Base-by-base conservation (phyloP, 2,113 vertebrate species). In the Callopanchax toddi region DNA sequence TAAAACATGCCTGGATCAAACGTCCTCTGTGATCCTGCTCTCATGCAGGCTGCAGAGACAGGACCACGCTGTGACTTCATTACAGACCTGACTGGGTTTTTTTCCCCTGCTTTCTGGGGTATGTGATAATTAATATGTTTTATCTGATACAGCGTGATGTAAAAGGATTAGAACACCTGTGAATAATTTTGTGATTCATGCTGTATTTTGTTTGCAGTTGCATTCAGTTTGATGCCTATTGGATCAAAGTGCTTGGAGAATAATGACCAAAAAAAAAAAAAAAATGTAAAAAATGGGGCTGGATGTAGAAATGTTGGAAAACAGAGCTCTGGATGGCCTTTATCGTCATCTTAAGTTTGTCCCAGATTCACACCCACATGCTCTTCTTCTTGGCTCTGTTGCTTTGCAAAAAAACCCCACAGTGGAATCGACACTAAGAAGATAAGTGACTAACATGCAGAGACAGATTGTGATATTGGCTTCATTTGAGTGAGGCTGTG, bases 41-140 rank as follows among this genome's bases (percentile, higher is more conserved):
- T 77, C 55, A 61, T 22, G 55, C 62, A 48, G 13, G 54, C 65
- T 49, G 51, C 52, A 55, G 73, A 50, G 60, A 76, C 56, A 53
- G 21, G 67, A 60, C 57, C 76, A 67, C 5, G 71, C 82, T 86
- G 78, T 59, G 81, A 75, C 82, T 84, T 71, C 62, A 81, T 76
- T 70, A 75, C 74, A 70, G 23, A 72, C 80, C 44, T 23, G n/a
- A 50, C 50, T 40, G 53, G 29, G 29, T 32, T 32, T 32, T 80
- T 57, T 51, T 36, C 40, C 26, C 40, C 22, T 58, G 46, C 67
- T 85, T 81, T 76, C 70, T 39, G 43, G 51, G 68, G 60, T 79
- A 76, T 25, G 73, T 81, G 78, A 70, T 85, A 79, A 88, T 86
- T 79, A 86, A 56, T 65, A 65, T 39, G 63, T 66, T 73, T 67